Conservation (phyloP, 2,888 invertebrate species). For the Drosophila siamana region DNA sequence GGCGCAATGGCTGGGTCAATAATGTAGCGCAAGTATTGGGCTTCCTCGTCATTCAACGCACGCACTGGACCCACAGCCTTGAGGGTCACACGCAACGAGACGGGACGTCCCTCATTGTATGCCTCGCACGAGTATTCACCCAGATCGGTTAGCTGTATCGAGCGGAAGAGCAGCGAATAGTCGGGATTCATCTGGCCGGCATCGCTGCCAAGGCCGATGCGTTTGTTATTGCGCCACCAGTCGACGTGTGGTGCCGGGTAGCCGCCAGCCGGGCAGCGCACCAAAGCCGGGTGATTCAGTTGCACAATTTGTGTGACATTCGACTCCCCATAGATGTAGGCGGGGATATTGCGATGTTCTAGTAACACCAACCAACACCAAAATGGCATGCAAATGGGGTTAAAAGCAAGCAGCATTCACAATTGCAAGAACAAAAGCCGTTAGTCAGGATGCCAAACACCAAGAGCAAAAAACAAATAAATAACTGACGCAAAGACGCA, state of each 20-base stretch:
- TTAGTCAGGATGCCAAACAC: slow-evolving; percentile 71
- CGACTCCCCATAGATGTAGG: slow-evolving; percentile 89
- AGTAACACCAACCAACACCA: slow-evolving; percentile 42
- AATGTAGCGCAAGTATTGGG: slow-evolving; percentile 87
- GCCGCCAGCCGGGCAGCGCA: slow-evolving; percentile 94
- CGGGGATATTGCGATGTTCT: slow-evolving; percentile 84
- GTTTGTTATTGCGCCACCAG: slow-evolving; percentile 93
- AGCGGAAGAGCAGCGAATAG: slow-evolving; percentile 90
- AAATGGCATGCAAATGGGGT: slow-evolving; percentile 35
- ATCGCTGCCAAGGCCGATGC: slow-evolving; percentile 89
- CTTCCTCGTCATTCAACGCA: slow-evolving; percentile 87
- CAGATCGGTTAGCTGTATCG: slow-evolving; percentile 90
- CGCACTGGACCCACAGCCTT: slow-evolving; percentile 90
- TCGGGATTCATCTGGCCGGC: slow-evolving; percentile 89
- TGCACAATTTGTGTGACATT: slow-evolving; percentile 89
- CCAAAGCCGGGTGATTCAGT: slow-evolving; percentile 89
- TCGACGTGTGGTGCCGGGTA: slow-evolving; percentile 92
- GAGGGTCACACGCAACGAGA: slow-evolving; percentile 91
- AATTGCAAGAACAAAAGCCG: slow-evolving; percentile 44
- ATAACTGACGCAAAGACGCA: slow-evolving; percentile 84
- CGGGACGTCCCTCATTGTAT: slow-evolving; percentile 91
- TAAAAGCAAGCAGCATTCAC: slow-evolving; percentile 52
- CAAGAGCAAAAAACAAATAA: slow-evolving; percentile 28
- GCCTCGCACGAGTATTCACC: slow-evolving; percentile 96
- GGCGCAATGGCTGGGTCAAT: slow-evolving; percentile 86